Evolutionary conservation across 2,888 invertebrate genomes (phyloP), one percentile per base, ranked within the genome.

Genomic region (Heliconius sara): DNA sequence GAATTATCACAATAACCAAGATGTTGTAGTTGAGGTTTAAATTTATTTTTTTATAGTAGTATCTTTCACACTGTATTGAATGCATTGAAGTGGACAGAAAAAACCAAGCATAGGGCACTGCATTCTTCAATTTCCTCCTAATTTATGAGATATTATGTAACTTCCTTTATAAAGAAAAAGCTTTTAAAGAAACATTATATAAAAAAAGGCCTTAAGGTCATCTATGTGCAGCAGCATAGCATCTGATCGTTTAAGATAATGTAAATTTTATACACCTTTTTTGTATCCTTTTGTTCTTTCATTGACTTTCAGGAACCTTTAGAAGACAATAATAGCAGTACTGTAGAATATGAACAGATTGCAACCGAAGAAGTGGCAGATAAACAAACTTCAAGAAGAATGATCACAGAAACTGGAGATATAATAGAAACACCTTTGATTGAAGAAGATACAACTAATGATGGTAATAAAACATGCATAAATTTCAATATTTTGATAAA

Each of bases 1-100:
- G 81, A 95, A 95, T 82, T 96, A 95, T 85, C 97, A 97, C 85
- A 96, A 95, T 86, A 96, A 96, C 75, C 96, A 97, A 86, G 96
- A 97, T 89, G 96, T 97, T 77, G 95, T 96, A 72, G 92, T 97
- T 79, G 96, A 96, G 95, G 96, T 96, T 63, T 1, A 19, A 52
- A 27, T 57, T 19, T 19, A 0, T 19, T 71, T 71, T 30, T 30
- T 16, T 57, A n/a, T 52, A 30, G 30, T 72, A 57, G 22, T 22
- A 12, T 72, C 2, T 30, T 72, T 12, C 1, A 30, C 19, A 12
- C n/a, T n/a, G 9, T 22, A n/a, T 57, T 57, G 7, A n/a, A 57
- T 57, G n/a, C 19, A 57, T n/a, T n/a, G 10, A 10, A n/a, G n/a
- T n/a, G 12, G n/a, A 22, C 60, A 60, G 10, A n/a, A 60, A 60